phyloP scores from a whole-genome alignment of 2,797 vertebrate genomes.

The Sardinella longiceps region DNA sequence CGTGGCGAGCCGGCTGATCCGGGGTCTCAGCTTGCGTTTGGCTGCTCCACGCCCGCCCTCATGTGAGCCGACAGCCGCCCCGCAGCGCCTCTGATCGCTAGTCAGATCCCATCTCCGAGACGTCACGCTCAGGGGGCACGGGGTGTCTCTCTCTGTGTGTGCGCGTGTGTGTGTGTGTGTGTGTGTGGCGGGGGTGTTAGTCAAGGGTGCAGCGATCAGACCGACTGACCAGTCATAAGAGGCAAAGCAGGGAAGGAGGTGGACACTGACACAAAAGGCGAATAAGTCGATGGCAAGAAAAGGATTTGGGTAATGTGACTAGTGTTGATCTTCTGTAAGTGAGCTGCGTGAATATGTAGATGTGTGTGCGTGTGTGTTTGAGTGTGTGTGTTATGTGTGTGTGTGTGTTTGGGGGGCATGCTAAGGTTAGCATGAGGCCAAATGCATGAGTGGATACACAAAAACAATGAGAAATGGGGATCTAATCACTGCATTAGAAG shows the following conservation, averaged over 20 bases:
- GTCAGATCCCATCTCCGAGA: constrained; percentile 13
- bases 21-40: not conserved
- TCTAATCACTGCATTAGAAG: not conserved
- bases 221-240: not conserved
- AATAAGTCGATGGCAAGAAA: not conserved
- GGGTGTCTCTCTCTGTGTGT: not conserved
- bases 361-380: not conserved
- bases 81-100: not conserved
- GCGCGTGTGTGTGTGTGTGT: not conserved
- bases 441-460: not conserved
- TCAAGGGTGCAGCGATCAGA: not conserved
- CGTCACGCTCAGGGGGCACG: not conserved
- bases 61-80: constrained; percentile 5
- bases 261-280: not conserved
- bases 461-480: not conserved
- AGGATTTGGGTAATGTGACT: not conserved
- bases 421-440: not conserved
- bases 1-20: not conserved
- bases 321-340: too few relatives aligned
- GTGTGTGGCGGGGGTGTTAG: not conserved
- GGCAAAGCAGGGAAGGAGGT: not conserved
- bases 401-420: not conserved
- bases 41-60: not conserved
- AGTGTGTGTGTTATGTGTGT: not conserved
- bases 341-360: too few relatives aligned